A percentile compares a stretch with the other conserved stretches of the same genome.
These are phyloP conservation scores for Phoeniculus purpureus DNA, from an alignment of 2,797 vertebrate genomes.

Conservation along the genomic window DNA sequence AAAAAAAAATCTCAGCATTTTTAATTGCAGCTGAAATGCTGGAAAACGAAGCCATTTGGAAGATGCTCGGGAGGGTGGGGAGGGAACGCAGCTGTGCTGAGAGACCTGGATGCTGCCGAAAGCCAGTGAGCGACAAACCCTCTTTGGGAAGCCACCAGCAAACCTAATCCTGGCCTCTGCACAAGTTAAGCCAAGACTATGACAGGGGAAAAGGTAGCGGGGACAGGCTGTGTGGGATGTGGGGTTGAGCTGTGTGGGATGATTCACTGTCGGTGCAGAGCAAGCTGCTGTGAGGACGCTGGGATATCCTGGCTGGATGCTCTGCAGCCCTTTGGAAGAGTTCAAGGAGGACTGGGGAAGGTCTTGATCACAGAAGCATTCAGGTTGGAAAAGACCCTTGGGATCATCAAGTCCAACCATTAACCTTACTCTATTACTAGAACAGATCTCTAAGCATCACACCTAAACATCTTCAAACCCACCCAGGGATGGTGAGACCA, in stretches of 20 bases:
- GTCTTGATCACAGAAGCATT: not conserved
- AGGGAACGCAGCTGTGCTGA: not conserved
- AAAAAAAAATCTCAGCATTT: not conserved
- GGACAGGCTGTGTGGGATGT: too few species aligned
- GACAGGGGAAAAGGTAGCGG: not conserved
- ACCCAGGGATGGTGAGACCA: too few species aligned
- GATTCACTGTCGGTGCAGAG: not conserved
- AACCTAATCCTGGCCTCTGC: not conserved
- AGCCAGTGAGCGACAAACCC: not conserved
- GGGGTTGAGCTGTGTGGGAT: not conserved
- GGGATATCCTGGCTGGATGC: not conserved
- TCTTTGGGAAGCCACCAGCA: not conserved
- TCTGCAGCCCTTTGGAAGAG: not conserved
- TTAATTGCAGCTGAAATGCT: constrained; percentile 57
- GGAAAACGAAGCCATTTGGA: constrained; percentile 45
- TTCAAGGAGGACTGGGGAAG: not conserved
- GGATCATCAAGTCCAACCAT: too few species aligned
- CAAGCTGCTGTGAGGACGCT: not conserved
- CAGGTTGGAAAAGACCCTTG: too few species aligned
- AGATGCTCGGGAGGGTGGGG: constrained; percentile 29
- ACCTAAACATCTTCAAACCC: too few species aligned
- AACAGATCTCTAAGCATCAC: too few species aligned
- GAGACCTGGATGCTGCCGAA: not conserved
- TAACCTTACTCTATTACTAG: too few species aligned
- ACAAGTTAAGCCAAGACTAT: not conserved